Evolutionary conservation across 2,113 vertebrate species (phyloP).

Genomic region (Athene cunicularia): DNA sequence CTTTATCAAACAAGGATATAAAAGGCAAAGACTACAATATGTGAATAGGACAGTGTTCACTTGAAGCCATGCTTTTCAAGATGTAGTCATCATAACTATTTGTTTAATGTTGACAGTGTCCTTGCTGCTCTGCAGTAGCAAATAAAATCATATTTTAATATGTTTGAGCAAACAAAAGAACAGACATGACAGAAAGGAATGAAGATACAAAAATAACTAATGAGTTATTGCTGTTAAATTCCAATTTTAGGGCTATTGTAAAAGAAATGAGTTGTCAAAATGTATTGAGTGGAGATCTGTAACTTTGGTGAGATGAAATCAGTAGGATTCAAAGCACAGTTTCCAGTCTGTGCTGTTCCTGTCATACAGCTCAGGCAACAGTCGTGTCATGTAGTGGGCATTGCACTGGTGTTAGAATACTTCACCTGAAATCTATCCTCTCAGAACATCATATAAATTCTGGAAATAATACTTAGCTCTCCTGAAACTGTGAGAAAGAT

Average conservation of each 20-base stretch:
- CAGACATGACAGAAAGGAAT: neutral
- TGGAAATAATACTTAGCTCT: neutral
- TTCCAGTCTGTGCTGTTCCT: neutral
- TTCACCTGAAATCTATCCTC: neutral
- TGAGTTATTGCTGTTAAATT: neutral
- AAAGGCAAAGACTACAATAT: neutral
- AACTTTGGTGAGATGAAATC: neutral
- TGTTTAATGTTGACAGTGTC: neutral
- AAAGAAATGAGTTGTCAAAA: neutral
- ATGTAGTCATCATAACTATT: neutral
- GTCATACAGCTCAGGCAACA: neutral
- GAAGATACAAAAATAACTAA: neutral
- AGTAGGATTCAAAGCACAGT: neutral
- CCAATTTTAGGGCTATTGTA: neutral
- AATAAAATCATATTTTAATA: neutral
- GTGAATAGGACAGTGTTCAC: neutral
- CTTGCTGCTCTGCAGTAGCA: neutral
- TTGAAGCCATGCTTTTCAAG: neutral
- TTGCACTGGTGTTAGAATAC: neutral
- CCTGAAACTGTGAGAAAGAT: neutral
- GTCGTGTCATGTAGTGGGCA: neutral
- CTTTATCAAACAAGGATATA: neutral
- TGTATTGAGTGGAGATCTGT: neutral
- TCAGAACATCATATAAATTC: neutral
- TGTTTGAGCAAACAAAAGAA: neutral